These are phyloP conservation scores for Drosophila pruinosa DNA, from an alignment of 1,140 invertebrate genomes.

Conservation along the genomic window DNA sequence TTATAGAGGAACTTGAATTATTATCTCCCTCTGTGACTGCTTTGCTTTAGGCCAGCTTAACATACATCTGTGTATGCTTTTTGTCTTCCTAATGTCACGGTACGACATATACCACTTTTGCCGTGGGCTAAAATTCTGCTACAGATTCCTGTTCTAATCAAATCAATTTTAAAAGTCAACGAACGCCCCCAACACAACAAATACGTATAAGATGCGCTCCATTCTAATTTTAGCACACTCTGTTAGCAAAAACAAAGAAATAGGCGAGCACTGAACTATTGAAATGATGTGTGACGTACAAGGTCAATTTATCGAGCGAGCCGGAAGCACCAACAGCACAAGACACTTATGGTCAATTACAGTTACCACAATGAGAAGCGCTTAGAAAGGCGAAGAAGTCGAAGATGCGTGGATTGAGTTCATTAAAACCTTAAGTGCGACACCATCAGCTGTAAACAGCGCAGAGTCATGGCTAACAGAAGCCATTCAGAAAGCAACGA, in stretches of 20 bases:
- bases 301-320: conserved; percentile 32
- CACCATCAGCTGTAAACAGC: conserved; percentile 8
- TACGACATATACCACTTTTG: conserved; percentile 12
- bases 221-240: conserved; percentile 22
- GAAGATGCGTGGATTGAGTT: conserved; percentile 49
- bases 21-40: background rate
- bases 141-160: conserved; percentile 41
- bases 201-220: conserved; percentile 40
- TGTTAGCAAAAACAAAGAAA: background rate
- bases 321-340: conserved; percentile 50
- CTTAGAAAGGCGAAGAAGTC: conserved; percentile 4
- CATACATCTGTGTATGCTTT: conserved; percentile 32
- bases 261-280: conserved; percentile 59
- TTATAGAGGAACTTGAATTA: conserved; percentile 70
- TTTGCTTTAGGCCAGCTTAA: conserved; percentile 23
- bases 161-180: conserved; percentile 55
- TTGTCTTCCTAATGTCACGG: conserved; percentile 61
- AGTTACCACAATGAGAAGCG: conserved; percentile 37
- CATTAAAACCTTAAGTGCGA: conserved; percentile 65
- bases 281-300: conserved; percentile 34
- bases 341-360: conserved; percentile 52
- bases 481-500: conserved; percentile 51
- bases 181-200: background rate
- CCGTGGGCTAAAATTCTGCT: conserved; percentile 7
- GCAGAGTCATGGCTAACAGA: conserved; percentile 58